Conservation (phyloP, 2,113 vertebrate species). For the Aptenodytes patagonicus region DNA sequence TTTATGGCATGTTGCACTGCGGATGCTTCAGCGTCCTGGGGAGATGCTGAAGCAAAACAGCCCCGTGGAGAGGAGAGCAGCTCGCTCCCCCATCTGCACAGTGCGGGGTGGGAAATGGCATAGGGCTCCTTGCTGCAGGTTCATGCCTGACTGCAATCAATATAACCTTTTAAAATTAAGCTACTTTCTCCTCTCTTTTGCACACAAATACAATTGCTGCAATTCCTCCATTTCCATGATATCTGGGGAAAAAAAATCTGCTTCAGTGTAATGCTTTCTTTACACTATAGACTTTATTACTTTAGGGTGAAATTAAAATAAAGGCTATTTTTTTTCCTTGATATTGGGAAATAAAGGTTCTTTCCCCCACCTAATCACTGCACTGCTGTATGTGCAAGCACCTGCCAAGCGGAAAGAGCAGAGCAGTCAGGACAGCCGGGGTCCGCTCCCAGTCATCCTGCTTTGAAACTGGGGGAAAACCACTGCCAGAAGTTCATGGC, state of each 20-base stretch:
- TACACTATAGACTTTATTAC: background rate
- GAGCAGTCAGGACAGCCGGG: background rate
- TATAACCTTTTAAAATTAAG: conserved; percentile 68
- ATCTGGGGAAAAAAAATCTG: background rate
- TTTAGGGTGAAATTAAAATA: background rate
- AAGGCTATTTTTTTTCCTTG: background rate
- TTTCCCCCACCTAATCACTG: background rate
- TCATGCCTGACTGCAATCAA: conserved; percentile 40
- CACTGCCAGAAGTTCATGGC: background rate
- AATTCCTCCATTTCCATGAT: conserved; percentile 2
- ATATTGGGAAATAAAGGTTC: background rate
- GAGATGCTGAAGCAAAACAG: background rate
- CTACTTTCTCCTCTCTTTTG: conserved; percentile 32
- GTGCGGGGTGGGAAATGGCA: conserved; percentile 12
- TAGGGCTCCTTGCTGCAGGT: conserved; percentile 32
- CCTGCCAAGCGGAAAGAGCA: background rate
- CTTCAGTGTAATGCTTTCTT: background rate
- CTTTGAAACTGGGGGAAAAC: background rate
- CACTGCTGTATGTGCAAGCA: background rate
- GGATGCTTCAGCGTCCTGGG: background rate
- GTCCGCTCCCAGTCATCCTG: background rate
- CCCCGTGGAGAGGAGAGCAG: background rate
- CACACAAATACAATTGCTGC: conserved; percentile 14
- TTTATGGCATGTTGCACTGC: background rate
- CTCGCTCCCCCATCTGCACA: background rate